Evolutionary conservation across 2,888 invertebrate genomes (phyloP).

Genomic region (Argyresthia albistria): DNA sequence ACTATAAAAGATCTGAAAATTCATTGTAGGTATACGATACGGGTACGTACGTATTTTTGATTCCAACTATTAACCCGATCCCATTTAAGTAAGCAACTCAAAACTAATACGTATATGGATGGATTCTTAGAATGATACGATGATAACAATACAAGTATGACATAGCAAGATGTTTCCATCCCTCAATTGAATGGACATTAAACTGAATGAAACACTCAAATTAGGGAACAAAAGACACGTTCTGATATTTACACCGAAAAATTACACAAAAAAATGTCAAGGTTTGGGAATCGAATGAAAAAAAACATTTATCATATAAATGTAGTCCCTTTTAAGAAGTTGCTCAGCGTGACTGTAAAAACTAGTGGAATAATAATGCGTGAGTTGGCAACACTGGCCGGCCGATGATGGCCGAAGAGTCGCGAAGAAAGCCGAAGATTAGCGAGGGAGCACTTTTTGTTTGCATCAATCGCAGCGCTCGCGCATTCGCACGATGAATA

Average conservation of each 20-base stretch:
- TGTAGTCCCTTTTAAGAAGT: conserved; percentile 62
- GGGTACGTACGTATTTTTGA: too few relatives aligned
- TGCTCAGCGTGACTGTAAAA: conserved; percentile 68
- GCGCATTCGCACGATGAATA: conserved; percentile 71
- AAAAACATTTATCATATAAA: conserved; percentile 68
- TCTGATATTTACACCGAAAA: conserved; percentile 51
- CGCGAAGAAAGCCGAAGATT: conserved; percentile 66
- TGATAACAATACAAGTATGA: conserved; percentile 25
- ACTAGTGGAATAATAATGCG: conserved; percentile 66
- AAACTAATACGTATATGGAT: too few relatives aligned
- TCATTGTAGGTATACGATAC: too few relatives aligned
- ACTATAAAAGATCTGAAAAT: too few relatives aligned
- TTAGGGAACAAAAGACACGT: conserved; percentile 31
- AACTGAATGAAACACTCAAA: conserved; percentile 32
- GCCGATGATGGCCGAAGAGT: conserved; percentile 42
- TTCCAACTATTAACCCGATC: too few relatives aligned
- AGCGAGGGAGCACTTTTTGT: conserved; percentile 68
- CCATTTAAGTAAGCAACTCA: too few relatives aligned
- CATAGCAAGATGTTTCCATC: conserved; percentile 34
- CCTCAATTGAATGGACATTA: conserved; percentile 35
- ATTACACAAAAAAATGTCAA: conserved; percentile 37
- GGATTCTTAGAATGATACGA: too few relatives aligned
- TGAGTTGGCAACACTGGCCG: conserved; percentile 57
- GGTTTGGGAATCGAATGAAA: conserved; percentile 29
- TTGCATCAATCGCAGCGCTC: conserved; percentile 72